Conservation (phyloP, 2,888 invertebrate species). For the Dastarcus helophoroides region DNA sequence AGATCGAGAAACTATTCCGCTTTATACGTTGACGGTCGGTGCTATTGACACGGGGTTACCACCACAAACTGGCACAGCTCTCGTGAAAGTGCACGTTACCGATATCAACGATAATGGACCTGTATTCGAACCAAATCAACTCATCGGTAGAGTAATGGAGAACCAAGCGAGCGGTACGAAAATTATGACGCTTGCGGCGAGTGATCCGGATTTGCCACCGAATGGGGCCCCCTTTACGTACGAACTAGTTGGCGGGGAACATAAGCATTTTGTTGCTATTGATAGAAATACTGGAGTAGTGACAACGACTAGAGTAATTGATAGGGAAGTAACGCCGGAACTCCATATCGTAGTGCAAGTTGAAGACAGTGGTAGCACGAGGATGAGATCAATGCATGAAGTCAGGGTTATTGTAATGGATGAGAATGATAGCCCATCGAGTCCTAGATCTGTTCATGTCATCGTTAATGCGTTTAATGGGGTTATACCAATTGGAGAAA, state of each 20-base stretch:
- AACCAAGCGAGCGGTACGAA: slow-evolving; percentile 76
- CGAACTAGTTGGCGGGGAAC: slow-evolving; percentile 63
- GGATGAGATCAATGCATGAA: slow-evolving; percentile 69
- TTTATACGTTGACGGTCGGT: slow-evolving; percentile 67
- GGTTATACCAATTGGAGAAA: slow-evolving; percentile 64
- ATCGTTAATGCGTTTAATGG: slow-evolving; percentile 68
- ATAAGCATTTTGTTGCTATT: slow-evolving; percentile 62
- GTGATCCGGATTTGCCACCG: slow-evolving; percentile 79
- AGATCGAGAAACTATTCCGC: slow-evolving; percentile 69
- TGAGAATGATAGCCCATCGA: slow-evolving; percentile 85
- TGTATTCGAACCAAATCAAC: slow-evolving; percentile 57
- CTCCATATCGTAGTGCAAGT: slow-evolving; percentile 71
- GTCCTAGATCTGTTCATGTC: slow-evolving; percentile 69
- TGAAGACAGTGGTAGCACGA: slow-evolving; percentile 77
- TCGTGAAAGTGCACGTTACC: slow-evolving; percentile 64
- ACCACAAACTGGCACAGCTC: slow-evolving; percentile 84
- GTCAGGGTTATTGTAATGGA: slow-evolving; percentile 69
- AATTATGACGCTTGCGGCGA: slow-evolving; percentile 75
- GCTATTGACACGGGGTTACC: slow-evolving; percentile 83
- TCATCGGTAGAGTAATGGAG: slow-evolving; percentile 70
- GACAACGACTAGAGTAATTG: slow-evolving; percentile 65
- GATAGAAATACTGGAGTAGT: slow-evolving; percentile 72
- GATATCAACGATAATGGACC: slow-evolving; percentile 95
- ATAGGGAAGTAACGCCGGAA: slow-evolving; percentile 68
- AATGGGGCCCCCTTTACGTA: slow-evolving; percentile 88